Base-by-base conservation (phyloP, 2,888 invertebrate genomes). In the Gandaritis pyraliata region DNA sequence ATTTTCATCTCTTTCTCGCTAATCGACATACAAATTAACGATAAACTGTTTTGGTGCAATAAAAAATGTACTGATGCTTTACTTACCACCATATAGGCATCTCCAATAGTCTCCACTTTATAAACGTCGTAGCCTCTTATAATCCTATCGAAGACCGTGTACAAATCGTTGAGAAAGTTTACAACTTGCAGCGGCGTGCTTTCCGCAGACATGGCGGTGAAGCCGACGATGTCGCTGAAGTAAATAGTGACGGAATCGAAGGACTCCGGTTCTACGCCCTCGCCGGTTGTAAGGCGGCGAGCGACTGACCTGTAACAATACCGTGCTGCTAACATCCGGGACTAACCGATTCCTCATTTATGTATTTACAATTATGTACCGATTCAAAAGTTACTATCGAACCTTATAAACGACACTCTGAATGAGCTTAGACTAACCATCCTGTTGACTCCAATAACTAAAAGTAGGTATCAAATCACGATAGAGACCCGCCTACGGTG, bases 41-140 rank as follows among this genome's bases (percentile, higher is more conserved):
- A n/a, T n/a, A n/a, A n/a, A n/a, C n/a, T n/a, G n/a, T n/a, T n/a
- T n/a, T n/a, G n/a, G n/a, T n/a, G n/a, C n/a, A n/a, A n/a, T n/a
- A n/a, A n/a, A n/a, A n/a, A n/a, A n/a, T n/a, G n/a, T n/a, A n/a
- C n/a, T n/a, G n/a, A n/a, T n/a, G n/a, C n/a, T n/a, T n/a, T 60
- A 92, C 93, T 82, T 81, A 94, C 94, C 90, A 94, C 94, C 94
- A 94, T 94, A 69, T 94, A 94, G 56, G 94, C 94, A 74, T 97
- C 97, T 30, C 98, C 98, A 65, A 98, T 98, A 45, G 98, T 98
- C 91, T 98, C 98, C 65, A 99, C 99, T 92, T 99, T 99, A 87
- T 99, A 99, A 48, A 99, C 99, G 83, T 99, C 98, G 85, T 98
- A 99, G 76, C 98, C 97, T 87, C 97, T 96, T 75, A 99, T 98